These are phyloP conservation scores for Euura saliciscinereae DNA, from an alignment of 1,140 invertebrate species.

Conservation along the genomic window DNA sequence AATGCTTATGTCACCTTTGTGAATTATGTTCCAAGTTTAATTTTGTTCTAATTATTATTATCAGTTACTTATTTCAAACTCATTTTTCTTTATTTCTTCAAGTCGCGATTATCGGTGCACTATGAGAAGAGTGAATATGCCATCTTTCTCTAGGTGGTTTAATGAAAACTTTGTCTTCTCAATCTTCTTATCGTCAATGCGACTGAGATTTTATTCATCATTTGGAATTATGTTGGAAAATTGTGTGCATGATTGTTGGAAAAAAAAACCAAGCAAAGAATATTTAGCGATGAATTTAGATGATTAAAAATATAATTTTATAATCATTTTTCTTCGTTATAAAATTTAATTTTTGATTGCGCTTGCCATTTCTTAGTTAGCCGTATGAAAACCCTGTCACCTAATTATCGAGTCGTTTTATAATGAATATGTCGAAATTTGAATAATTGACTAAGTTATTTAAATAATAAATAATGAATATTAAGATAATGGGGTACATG, in stretches of 20 bases:
- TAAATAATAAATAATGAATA: constrained; percentile 1
- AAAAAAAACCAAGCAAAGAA: background rate
- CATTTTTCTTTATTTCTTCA: constrained; percentile 15
- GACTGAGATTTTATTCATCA: background rate
- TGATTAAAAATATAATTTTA: background rate
- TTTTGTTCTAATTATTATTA: constrained; percentile 21
- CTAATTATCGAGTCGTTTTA: background rate
- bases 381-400: constrained; percentile 28
- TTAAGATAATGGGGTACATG: constrained; percentile 39
- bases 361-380: constrained; percentile 43
- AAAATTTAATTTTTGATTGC: constrained; percentile 25
- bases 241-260: constrained; percentile 48
- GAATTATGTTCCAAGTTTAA: constrained; percentile 29
- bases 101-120: constrained; percentile 1
- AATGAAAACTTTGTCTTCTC: background rate
- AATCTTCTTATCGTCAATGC: background rate
- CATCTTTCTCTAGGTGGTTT: background rate
- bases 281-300: background rate
- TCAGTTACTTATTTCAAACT: constrained; percentile 30
- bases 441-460: background rate
- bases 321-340: background rate
- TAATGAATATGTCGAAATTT: background rate
- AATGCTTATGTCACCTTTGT: constrained; percentile 31
- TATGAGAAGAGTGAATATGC: background rate
- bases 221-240: constrained; percentile 30